phyloP scores from a whole-genome alignment of 2,888 invertebrate genomes.

The Lamproptera curius region DNA sequence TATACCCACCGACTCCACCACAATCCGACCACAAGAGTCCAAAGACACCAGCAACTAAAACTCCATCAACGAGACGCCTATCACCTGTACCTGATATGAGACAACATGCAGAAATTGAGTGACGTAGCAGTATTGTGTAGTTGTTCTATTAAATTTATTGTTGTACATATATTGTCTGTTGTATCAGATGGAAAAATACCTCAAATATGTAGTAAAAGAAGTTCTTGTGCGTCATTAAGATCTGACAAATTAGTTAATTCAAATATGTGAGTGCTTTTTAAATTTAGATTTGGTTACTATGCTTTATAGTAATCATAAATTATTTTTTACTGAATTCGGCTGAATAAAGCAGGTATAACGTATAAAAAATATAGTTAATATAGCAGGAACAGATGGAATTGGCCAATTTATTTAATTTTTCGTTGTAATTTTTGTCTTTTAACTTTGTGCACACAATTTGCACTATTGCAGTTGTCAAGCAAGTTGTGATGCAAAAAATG shows the following conservation, averaged over 20 bases:
- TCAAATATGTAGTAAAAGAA: neutral
- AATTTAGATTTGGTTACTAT: too few relatives aligned
- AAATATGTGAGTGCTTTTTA: neutral
- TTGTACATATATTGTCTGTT: slow-evolving; percentile 2
- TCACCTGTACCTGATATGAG: slow-evolving; percentile 34
- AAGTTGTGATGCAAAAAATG: neutral
- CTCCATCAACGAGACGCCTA: slow-evolving; percentile 49
- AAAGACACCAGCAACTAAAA: slow-evolving; percentile 52
- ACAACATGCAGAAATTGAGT: slow-evolving; percentile 30
- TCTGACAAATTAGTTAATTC: slow-evolving; percentile 8
- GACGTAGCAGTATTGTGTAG: slow-evolving; percentile 1
- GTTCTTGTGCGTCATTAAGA: neutral
- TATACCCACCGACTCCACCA: slow-evolving; percentile 68
- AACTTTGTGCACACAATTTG: too few relatives aligned
- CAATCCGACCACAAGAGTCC: slow-evolving; percentile 69
- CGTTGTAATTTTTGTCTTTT: too few relatives aligned
- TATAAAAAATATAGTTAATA: too few relatives aligned
- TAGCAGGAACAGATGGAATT: too few relatives aligned
- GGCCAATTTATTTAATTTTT: too few relatives aligned
- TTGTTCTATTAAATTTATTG: neutral
- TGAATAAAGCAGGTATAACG: too few relatives aligned
- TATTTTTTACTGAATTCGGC: too few relatives aligned
- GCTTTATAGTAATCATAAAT: too few relatives aligned
- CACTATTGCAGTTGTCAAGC: too few relatives aligned
- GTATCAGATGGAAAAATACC: slow-evolving; percentile 1